phyloP scores from a whole-genome alignment of 2,113 vertebrate species.

The Tor tambroides region DNA sequence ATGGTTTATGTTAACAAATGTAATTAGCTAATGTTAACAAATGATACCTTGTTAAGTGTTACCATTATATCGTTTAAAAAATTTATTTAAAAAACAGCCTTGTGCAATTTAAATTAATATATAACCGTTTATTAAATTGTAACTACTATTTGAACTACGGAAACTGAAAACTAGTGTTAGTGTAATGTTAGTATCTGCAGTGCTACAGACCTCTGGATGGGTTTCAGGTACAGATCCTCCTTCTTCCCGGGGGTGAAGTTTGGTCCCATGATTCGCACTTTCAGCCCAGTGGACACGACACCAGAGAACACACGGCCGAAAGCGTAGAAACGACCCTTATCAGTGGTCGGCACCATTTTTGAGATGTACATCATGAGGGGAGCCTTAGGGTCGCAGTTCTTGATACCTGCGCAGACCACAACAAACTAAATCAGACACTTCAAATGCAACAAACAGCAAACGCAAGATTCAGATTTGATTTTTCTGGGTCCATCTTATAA shows the following conservation, averaged over 20 bases:
- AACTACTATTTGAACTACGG: too few relatives aligned
- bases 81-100: too few relatives aligned
- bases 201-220: constrained; percentile 87
- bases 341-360: constrained; percentile 95
- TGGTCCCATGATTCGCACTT: constrained; percentile 96
- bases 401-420: constrained; percentile 78
- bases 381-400: constrained; percentile 92
- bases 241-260: constrained; percentile 95
- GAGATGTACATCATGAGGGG: constrained; percentile 98
- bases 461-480: too few relatives aligned
- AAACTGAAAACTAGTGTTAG: not conserved
- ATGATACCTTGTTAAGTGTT: too few relatives aligned
- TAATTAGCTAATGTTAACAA: too few relatives aligned
- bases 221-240: constrained; percentile 92
- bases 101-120: too few relatives aligned
- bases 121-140: too few relatives aligned
- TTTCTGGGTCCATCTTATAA: too few relatives aligned
- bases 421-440: not conserved
- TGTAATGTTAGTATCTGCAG: not conserved
- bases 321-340: constrained; percentile 95
- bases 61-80: too few relatives aligned
- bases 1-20: too few relatives aligned
- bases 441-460: not conserved
- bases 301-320: constrained; percentile 95
- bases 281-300: constrained; percentile 86